A percentile compares a stretch with the other conserved stretches of the same genome.
These are phyloP conservation scores for Synanthedon formicaeformis DNA, from an alignment of 2,888 invertebrate species.

Conservation along the genomic window DNA sequence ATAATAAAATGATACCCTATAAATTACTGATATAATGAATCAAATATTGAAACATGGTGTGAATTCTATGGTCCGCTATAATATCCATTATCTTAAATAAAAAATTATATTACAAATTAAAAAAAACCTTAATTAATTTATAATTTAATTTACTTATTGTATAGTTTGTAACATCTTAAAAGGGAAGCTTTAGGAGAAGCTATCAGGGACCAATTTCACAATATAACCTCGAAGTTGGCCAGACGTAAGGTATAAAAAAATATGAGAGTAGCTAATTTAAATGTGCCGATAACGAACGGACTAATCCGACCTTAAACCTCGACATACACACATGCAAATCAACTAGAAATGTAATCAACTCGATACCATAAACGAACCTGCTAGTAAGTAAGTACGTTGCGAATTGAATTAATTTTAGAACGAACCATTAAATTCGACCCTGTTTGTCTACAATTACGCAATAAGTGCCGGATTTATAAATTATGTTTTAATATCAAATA, in stretches of 20 bases:
- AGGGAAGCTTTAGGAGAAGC: background rate
- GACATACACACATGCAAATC: background rate
- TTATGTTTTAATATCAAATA: background rate
- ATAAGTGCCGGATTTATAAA: background rate
- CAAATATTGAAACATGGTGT: too few species aligned
- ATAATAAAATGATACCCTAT: too few species aligned
- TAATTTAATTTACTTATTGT: too few species aligned
- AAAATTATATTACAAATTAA: too few species aligned
- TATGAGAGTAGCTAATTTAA: background rate
- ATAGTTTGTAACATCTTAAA: too few species aligned
- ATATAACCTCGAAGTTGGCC: background rate
- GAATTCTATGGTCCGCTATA: too few species aligned
- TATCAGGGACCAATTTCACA: background rate
- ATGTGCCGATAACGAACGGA: background rate
- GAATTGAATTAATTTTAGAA: background rate
- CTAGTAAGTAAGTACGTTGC: background rate
- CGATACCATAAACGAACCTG: background rate
- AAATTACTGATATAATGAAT: too few species aligned
- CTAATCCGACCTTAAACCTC: background rate
- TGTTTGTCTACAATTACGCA: background rate
- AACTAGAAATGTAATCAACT: background rate
- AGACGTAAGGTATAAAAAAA: background rate
- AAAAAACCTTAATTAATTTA: too few species aligned
- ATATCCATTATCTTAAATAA: too few species aligned
- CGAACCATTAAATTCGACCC: background rate